Evolutionary conservation across 2,113 vertebrate species (phyloP).

Genomic region (Amphiprion ocellaris): DNA sequence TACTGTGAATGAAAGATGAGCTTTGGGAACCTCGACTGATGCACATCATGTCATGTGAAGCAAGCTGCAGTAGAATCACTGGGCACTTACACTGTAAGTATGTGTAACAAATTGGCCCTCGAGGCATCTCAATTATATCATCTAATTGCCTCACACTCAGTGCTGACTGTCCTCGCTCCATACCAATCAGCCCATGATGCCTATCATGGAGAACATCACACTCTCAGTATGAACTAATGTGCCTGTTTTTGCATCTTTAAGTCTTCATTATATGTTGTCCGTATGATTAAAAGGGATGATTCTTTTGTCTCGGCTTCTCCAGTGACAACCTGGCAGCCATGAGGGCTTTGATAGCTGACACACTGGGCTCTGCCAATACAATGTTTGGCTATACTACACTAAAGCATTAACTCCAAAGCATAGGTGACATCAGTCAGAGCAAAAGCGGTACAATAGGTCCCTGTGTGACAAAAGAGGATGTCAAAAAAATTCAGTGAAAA

Average conservation of each 20-base stretch:
- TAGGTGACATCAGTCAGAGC: conserved; percentile 58
- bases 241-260: conserved; percentile 3
- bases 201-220: conserved; percentile 34
- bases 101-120: conserved; percentile 76
- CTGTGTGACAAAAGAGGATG: conserved; percentile 69
- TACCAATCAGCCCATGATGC: conserved; percentile 56
- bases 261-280: conserved; percentile 28
- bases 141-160: conserved; percentile 74
- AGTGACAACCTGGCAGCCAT: conserved; percentile 6
- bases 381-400: conserved; percentile 17
- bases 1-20: conserved; percentile 14
- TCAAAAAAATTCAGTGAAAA: conserved; percentile 64
- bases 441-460: conserved; percentile 61
- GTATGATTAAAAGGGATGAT: conserved; percentile 26
- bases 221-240: conserved; percentile 1
- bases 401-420: conserved; percentile 49
- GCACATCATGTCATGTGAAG: conserved; percentile 25
- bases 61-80: conserved; percentile 54
- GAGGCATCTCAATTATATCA: conserved; percentile 78
- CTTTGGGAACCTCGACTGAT: background rate
- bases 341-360: background rate
- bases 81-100: conserved; percentile 61
- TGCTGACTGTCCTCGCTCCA: conserved; percentile 56
- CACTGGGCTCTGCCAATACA: conserved; percentile 21
- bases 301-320: conserved; percentile 5